phyloP scores from a whole-genome alignment of 2,797 vertebrate species.

The Graptemys geographica region DNA sequence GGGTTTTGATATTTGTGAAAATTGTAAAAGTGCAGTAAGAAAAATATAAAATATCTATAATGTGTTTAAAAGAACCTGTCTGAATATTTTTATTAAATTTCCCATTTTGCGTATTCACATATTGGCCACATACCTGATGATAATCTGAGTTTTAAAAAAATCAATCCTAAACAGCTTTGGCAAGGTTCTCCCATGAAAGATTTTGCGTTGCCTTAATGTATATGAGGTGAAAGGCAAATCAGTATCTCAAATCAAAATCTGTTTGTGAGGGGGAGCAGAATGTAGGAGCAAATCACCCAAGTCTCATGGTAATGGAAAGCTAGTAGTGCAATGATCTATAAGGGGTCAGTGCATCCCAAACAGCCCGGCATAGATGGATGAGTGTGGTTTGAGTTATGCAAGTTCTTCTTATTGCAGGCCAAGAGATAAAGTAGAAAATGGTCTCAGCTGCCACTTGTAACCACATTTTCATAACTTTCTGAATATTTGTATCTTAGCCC shows the following conservation, averaged over 20 bases:
- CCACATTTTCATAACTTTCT: background rate
- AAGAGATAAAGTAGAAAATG: rapidly evolving
- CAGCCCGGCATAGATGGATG: rapidly evolving
- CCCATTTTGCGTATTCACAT: rapidly evolving
- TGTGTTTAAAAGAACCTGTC: background rate
- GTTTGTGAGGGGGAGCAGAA: background rate
- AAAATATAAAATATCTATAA: constrained; percentile 71
- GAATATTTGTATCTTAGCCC: background rate
- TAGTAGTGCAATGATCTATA: background rate
- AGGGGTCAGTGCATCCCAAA: background rate
- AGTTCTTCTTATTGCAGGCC: background rate
- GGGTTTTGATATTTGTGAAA: constrained; percentile 76
- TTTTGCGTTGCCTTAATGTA: background rate
- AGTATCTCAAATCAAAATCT: background rate
- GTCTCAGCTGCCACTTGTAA: rapidly evolving
- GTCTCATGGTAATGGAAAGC: background rate
- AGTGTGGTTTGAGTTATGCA: background rate
- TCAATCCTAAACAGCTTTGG: background rate
- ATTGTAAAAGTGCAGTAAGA: constrained; percentile 70
- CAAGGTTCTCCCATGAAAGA: background rate
- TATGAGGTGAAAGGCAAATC: background rate
- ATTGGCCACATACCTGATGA: background rate
- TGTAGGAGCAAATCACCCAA: background rate
- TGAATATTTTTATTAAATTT: constrained; percentile 18
- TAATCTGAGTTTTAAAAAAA: background rate